These are phyloP conservation scores for Microplitis deprimator DNA, from an alignment of 2,888 invertebrate genomes.

Conservation along the genomic window DNA sequence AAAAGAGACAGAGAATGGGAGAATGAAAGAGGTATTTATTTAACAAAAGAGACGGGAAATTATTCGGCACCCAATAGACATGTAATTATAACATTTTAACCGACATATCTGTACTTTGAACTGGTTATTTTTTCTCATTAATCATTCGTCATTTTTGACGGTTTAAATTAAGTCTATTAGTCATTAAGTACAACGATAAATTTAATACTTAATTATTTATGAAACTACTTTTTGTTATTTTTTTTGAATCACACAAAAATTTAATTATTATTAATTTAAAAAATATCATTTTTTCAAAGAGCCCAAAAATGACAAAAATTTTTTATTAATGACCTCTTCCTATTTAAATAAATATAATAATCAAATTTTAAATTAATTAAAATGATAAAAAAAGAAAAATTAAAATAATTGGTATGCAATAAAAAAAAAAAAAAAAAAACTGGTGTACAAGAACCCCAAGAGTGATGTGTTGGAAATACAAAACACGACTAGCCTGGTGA, in stretches of 20 bases:
- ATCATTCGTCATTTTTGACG: not conserved
- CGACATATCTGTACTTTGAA: not conserved
- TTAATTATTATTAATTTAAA: not conserved
- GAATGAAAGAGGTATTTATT: not conserved
- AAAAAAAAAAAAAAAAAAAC: slow-evolving; percentile 13
- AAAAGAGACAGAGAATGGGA: not conserved
- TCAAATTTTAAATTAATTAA: not conserved
- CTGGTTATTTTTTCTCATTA: not conserved
- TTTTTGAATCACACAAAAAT: not conserved
- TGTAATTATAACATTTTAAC: not conserved
- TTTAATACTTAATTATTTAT: not conserved
- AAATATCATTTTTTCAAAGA: too few relatives aligned
- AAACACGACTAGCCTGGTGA: slow-evolving; percentile 30
- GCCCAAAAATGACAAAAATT: too few relatives aligned
- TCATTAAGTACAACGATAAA: not conserved
- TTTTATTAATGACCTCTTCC: too few relatives aligned
- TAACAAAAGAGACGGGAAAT: not conserved
- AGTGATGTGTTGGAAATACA: slow-evolving; percentile 31
- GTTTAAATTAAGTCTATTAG: not conserved
- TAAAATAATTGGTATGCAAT: not conserved
- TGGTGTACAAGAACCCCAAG: slow-evolving; percentile 24
- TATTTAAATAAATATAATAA: too few relatives aligned
- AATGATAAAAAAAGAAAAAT: slow-evolving; percentile 15
- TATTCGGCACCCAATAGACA: not conserved
- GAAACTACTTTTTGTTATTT: not conserved